Evolutionary conservation across 2,797 vertebrate species (phyloP).

Genomic region (Salarias fasciatus): DNA sequence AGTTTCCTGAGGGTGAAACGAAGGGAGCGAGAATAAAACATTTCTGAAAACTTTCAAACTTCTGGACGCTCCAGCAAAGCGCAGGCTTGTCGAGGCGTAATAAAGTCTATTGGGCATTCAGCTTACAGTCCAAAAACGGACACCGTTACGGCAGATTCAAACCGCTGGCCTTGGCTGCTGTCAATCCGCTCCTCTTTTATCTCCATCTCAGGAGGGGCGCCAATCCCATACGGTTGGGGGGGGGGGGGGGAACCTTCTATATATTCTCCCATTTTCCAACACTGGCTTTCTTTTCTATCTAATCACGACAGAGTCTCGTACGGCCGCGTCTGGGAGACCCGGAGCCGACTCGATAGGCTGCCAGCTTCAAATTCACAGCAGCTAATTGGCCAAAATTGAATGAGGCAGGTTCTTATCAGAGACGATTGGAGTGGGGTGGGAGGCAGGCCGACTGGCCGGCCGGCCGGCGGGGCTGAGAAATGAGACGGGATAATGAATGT

Average conservation of each 20-base stretch:
- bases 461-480: conserved; percentile 46
- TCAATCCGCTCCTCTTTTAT: conserved; percentile 47
- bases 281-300: conserved; percentile 23
- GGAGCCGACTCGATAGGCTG: conserved; percentile 63
- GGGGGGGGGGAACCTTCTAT: conserved; percentile 44
- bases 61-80: conserved; percentile 41
- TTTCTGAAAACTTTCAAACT: conserved; percentile 45
- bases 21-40: conserved; percentile 11
- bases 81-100: conserved; percentile 50
- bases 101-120: conserved; percentile 63
- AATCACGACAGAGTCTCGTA: conserved; percentile 51
- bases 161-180: conserved; percentile 47
- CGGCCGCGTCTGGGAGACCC: conserved; percentile 40
- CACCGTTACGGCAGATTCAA: conserved; percentile 50
- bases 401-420: conserved; percentile 70
- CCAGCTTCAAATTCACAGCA: conserved; percentile 71
- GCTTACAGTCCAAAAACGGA: conserved; percentile 56
- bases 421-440: conserved; percentile 34
- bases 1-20: conserved; percentile 37
- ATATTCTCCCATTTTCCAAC: conserved; percentile 37
- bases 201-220: conserved; percentile 51
- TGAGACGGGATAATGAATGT: conserved; percentile 67
- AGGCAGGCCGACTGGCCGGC: conserved; percentile 46
- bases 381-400: conserved; percentile 78
- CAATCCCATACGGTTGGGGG: conserved; percentile 39